A percentile compares a stretch with the other conserved stretches of the same genome.
Conservation (phyloP, 1,140 invertebrate genomes). For the Mycetomoellerius zeteki region DNA sequence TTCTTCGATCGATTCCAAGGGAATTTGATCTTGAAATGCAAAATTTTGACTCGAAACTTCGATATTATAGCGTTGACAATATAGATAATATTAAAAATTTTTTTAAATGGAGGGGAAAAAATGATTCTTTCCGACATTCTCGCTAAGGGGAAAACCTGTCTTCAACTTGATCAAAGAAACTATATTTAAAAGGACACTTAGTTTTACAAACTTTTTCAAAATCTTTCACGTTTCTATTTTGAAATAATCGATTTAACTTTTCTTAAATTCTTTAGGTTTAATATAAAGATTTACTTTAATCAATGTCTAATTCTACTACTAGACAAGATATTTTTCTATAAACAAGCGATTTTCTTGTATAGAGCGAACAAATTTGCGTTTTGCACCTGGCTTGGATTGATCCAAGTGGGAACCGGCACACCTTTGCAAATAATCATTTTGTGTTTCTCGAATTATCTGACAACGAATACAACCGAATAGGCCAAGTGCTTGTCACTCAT, state of each 20-base stretch:
- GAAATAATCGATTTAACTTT: background rate
- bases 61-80: background rate
- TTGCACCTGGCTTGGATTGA: background rate
- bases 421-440: conserved; percentile 60
- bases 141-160: background rate
- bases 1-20: background rate
- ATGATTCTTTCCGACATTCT: background rate
- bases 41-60: background rate
- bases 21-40: background rate
- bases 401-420: background rate
- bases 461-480: conserved; percentile 71
- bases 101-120: background rate
- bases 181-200: background rate
- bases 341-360: background rate
- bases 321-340: background rate
- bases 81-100: background rate
- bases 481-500: conserved; percentile 84
- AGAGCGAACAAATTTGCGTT: background rate
- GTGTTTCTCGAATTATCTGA: conserved; percentile 77
- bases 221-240: background rate
- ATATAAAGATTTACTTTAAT: background rate
- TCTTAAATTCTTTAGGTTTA: background rate
- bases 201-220: background rate
- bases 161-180: background rate
- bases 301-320: background rate